These are phyloP conservation scores for Cremastobaeus sp. DNA, from an alignment of 2,888 invertebrate species.

Conservation along the genomic window DNA sequence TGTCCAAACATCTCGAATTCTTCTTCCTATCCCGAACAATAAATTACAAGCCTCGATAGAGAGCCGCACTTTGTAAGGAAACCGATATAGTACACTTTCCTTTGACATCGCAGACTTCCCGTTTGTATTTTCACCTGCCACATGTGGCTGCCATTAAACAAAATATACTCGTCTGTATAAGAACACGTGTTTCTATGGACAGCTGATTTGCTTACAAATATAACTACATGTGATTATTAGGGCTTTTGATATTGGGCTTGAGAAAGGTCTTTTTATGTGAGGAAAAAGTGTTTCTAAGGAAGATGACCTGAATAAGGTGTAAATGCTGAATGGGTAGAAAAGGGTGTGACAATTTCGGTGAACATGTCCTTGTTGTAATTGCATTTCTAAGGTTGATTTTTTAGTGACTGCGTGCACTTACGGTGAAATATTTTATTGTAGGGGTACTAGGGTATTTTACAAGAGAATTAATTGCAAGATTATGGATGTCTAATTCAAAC, in stretches of 20 bases:
- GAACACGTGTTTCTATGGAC: slow-evolving; percentile 29
- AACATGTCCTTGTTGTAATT: too few relatives aligned
- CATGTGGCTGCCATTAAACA: slow-evolving; percentile 19
- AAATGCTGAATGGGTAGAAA: too few relatives aligned
- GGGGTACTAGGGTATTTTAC: not conserved
- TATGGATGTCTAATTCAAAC: too few relatives aligned
- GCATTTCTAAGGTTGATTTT: too few relatives aligned
- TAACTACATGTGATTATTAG: slow-evolving; percentile 16
- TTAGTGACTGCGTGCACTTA: too few relatives aligned
- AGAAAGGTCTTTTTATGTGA: slow-evolving; percentile 3
- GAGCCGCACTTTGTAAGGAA: slow-evolving; percentile 30
- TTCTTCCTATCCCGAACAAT: slow-evolving; percentile 48
- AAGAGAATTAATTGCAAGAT: too few relatives aligned
- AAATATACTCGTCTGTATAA: slow-evolving; percentile 34
- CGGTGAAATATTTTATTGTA: too few relatives aligned
- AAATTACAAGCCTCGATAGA: slow-evolving; percentile 35
- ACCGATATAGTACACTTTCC: slow-evolving; percentile 40
- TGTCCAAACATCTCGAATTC: slow-evolving; percentile 59
- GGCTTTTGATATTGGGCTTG: slow-evolving; percentile 5
- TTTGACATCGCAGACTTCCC: slow-evolving; percentile 29
- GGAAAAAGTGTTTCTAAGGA: not conserved
- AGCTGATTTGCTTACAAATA: slow-evolving; percentile 40
- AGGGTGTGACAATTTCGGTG: too few relatives aligned
- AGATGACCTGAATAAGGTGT: not conserved
- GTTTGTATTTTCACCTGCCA: slow-evolving; percentile 51